Conservation (phyloP, 2,888 invertebrate genomes). For the Neoscelio sp. region DNA sequence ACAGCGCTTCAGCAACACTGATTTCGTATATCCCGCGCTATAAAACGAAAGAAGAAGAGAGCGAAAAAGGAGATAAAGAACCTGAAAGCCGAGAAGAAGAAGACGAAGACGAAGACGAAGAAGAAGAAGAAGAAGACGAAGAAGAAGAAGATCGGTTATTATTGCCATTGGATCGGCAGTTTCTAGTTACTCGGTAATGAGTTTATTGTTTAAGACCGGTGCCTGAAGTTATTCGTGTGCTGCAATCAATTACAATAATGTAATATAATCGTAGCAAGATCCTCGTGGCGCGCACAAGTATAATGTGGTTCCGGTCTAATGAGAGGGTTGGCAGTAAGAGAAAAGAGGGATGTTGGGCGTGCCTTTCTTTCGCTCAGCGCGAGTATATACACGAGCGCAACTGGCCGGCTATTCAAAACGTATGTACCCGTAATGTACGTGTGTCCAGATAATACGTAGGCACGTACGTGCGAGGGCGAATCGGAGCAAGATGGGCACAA, state of each 20-base stretch:
- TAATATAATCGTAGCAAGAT: conserved; percentile 76
- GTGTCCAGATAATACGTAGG: conserved; percentile 45
- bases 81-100: conserved; percentile 61
- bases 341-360: conserved; percentile 22
- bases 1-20: conserved; percentile 34
- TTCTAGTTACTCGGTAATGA: conserved; percentile 77
- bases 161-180: conserved; percentile 69
- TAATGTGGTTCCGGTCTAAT: conserved; percentile 67
- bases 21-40: conserved; percentile 59
- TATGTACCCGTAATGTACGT: conserved; percentile 37
- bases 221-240: conserved; percentile 74
- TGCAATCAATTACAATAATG: conserved; percentile 80
- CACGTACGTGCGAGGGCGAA: conserved; percentile 53
- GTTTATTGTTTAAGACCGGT: conserved; percentile 79
- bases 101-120: conserved; percentile 35
- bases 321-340: conserved; percentile 56
- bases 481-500: conserved; percentile 48
- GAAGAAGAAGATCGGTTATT: conserved; percentile 70
- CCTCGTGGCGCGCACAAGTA: conserved; percentile 43
- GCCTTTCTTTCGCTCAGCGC: conserved; percentile 20
- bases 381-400: conserved; percentile 20
- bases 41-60: conserved; percentile 35
- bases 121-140: conserved; percentile 35
- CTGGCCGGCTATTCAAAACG: conserved; percentile 29
- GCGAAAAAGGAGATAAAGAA: conserved; percentile 60